Percentiles rank a stretch among this genome's conserved stretches.
These are phyloP conservation scores for Exocentrus adspersus DNA, from an alignment of 2,888 invertebrate species.

Conservation along the genomic window DNA sequence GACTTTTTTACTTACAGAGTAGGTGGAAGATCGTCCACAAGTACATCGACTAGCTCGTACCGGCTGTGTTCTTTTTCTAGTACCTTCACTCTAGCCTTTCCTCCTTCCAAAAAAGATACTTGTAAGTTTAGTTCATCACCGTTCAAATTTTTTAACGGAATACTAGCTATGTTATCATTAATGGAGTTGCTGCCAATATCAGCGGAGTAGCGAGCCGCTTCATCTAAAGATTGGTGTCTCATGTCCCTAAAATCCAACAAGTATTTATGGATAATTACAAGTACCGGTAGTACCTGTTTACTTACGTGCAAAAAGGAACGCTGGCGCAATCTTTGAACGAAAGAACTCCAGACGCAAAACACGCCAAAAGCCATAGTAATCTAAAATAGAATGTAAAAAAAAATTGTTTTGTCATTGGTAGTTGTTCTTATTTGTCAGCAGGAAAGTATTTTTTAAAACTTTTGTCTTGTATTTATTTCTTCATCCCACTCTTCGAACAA, in stretches of 20 bases:
- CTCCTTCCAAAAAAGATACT: background rate
- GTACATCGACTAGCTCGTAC: background rate
- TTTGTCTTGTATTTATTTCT: too few species aligned
- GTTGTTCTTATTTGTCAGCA: too few species aligned
- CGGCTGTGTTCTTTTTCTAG: background rate
- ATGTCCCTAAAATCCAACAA: background rate
- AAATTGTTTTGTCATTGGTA: too few species aligned
- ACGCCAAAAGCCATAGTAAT: too few species aligned
- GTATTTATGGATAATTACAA: too few species aligned
- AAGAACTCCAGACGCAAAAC: too few species aligned
- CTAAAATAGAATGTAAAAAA: too few species aligned
- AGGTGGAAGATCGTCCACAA: background rate
- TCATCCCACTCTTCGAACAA: too few species aligned
- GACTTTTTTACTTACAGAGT: background rate
- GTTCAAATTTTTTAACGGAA: background rate
- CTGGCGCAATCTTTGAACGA: too few species aligned
- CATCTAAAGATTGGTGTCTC: background rate
- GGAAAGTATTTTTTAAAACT: too few species aligned
- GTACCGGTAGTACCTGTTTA: too few species aligned
- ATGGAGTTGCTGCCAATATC: background rate
- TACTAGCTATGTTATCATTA: background rate
- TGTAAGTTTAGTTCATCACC: background rate
- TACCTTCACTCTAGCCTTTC: constrained; percentile 3
- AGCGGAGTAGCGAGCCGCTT: background rate
- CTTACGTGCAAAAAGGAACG: too few species aligned